Base-by-base conservation (phyloP, 2,797 vertebrate genomes). In the Amblyopsis hoosieri region DNA sequence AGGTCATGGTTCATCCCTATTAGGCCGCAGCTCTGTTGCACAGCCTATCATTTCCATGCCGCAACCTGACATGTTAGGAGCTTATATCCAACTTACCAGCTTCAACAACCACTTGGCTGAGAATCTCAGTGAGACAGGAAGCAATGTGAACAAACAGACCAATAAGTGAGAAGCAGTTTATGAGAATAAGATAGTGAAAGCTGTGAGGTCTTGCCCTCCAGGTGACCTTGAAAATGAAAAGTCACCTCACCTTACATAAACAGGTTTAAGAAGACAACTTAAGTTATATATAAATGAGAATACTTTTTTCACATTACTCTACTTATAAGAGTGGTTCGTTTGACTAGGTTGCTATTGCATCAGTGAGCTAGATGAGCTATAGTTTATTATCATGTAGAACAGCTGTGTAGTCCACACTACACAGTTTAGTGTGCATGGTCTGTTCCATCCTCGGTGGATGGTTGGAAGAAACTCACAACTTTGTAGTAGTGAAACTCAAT, bases 151-250 rank as follows among this genome's bases (percentile, higher is more conserved):
- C 7, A 51, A 33, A 53, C 1, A 62, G 50, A 33, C 6, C 52
- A 8, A 62, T 17, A 23, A 31, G 54, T 11, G 19, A 54, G 7
- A 9, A 42, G 13, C 54, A 2, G 62, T 63, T 71, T 68, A 74
- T 69, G 74, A 76, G 57, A 60, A 62, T 37, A 57, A 37, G 49
- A 57, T 31, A 14, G 33, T 29, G 42, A 63, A 54, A 13, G 48
- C 54, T 37, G 46, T 69, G 66, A 78, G 67, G 42, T 55, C 69
- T 50, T 67, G 74, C 3, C 78, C 81, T 84, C 51, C 66, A 67
- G 12, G 45, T 64, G 65, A 79, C 84, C 82, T 78, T 80, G 45
- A 81, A 45, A 52, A 42, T 51, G 62, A 49, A 64, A 72, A 72
- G 23, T 29, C 23, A 29, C 23, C 23, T 72, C 67, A 74, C 64